phyloP scores from a whole-genome alignment of 2,797 vertebrate genomes.

The Stomatorhinus walkeri region DNA sequence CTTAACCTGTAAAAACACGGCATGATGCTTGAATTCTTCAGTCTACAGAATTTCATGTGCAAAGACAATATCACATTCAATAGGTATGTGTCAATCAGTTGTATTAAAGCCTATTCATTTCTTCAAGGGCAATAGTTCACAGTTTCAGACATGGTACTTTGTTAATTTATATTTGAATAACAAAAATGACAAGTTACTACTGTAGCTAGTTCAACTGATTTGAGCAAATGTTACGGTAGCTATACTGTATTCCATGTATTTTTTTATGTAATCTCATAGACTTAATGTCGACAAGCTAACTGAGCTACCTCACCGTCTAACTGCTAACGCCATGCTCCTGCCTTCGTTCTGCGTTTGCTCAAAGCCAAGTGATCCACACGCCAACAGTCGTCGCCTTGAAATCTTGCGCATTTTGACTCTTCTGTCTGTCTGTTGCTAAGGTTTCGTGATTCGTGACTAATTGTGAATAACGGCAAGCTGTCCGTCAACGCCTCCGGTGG shows the following conservation, averaged over 20 bases:
- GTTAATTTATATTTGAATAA: not conserved
- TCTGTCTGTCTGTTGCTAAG: not conserved
- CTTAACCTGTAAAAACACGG: not conserved
- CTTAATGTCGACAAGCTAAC: not conserved
- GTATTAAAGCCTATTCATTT: not conserved
- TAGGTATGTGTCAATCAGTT: not conserved
- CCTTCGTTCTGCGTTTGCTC: not conserved
- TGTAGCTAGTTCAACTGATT: not conserved
- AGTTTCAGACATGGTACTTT: not conserved
- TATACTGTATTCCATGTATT: not conserved
- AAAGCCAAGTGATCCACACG: not conserved
- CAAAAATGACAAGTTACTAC: not conserved
- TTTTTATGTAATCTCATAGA: not conserved
- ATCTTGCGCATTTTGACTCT: conserved; percentile 2
- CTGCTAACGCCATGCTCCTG: not conserved
- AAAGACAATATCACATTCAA: not conserved
- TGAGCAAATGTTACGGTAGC: not conserved
- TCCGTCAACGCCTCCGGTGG: conserved; percentile 14
- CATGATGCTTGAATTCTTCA: not conserved
- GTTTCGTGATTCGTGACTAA: conserved; percentile 10
- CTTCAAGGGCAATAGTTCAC: not conserved
- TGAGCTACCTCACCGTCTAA: not conserved
- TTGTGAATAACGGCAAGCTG: conserved; percentile 15
- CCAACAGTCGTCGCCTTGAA: not conserved
- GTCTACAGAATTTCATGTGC: not conserved